Conservation (phyloP, 2,888 invertebrate genomes). For the Drosophila testacea region DNA sequence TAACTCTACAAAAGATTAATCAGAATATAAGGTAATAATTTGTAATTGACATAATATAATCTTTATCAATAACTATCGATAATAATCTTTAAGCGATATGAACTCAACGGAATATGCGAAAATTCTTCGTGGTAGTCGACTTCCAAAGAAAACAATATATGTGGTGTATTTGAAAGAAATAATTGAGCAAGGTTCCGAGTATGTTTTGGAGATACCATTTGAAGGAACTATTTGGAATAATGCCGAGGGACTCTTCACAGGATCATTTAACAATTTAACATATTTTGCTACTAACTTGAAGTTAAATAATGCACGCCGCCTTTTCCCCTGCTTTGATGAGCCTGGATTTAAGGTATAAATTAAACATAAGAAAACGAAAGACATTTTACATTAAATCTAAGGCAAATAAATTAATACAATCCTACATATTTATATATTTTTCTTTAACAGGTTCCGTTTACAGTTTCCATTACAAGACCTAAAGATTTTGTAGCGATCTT, state of each 20-base stretch:
- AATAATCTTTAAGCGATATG: slow-evolving; percentile 15
- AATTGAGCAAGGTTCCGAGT: slow-evolving; percentile 87
- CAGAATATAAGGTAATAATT: slow-evolving; percentile 48
- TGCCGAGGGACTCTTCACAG: slow-evolving; percentile 90
- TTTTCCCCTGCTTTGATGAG: slow-evolving; percentile 94
- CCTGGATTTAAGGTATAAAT: slow-evolving; percentile 89
- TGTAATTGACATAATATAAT: not conserved
- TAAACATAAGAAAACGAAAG: not conserved
- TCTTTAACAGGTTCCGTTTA: slow-evolving; percentile 89
- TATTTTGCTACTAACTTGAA: slow-evolving; percentile 90
- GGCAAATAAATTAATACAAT: not conserved
- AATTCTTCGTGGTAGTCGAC: slow-evolving; percentile 85
- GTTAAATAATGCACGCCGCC: slow-evolving; percentile 90
- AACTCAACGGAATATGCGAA: slow-evolving; percentile 44
- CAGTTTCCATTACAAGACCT: slow-evolving; percentile 88
- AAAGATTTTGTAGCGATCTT: slow-evolving; percentile 87
- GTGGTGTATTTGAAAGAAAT: slow-evolving; percentile 87
- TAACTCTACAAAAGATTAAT: slow-evolving; percentile 84
- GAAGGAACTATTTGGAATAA: slow-evolving; percentile 88
- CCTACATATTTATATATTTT: not conserved
- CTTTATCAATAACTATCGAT: slow-evolving; percentile 1
- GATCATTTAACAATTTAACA: slow-evolving; percentile 86
- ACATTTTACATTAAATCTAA: too few species aligned
- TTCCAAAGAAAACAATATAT: slow-evolving; percentile 88
- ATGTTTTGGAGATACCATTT: slow-evolving; percentile 88